These are phyloP conservation scores for Drosophila neocordata DNA, from an alignment of 1,140 invertebrate species.

Conservation along the genomic window DNA sequence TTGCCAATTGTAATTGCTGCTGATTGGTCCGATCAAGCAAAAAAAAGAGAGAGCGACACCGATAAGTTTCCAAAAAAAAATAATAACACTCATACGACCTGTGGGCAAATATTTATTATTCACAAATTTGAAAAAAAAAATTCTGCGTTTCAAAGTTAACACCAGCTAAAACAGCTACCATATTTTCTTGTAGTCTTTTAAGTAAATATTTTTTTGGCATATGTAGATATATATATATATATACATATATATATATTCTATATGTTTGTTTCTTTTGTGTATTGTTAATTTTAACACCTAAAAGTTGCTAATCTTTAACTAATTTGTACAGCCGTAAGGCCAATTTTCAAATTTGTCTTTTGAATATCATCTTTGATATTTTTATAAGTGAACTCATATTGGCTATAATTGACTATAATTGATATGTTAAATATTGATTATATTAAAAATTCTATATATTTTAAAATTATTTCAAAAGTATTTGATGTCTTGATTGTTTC, in stretches of 20 bases:
- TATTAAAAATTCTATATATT: not conserved
- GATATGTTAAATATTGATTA: not conserved
- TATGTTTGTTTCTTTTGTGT: conserved; percentile 37
- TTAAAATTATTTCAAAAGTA: not conserved
- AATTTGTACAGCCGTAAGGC: conserved; percentile 23
- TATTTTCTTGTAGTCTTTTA: conserved; percentile 28
- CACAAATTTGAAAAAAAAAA: conserved; percentile 20
- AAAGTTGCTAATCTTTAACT: conserved; percentile 58
- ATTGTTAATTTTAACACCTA: conserved; percentile 65
- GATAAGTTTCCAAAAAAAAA: conserved; percentile 7
- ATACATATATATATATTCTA: not conserved
- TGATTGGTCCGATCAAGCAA: conserved; percentile 28
- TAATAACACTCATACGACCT: conserved; percentile 16
- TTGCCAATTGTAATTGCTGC: conserved; percentile 30
- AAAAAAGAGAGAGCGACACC: conserved; percentile 27
- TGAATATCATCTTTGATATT: not conserved
- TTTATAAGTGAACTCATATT: conserved; percentile 3
- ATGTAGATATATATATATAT: too few species aligned
- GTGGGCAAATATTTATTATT: conserved; percentile 46
- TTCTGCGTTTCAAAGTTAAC: conserved; percentile 34
- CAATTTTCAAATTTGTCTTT: not conserved
- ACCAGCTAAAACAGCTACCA: conserved; percentile 38
- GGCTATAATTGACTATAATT: not conserved
- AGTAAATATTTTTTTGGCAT: conserved; percentile 46
- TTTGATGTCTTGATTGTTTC: not conserved